Conservation (phyloP, 1,140 invertebrate genomes). For the Aphelenchoides avenae region DNA sequence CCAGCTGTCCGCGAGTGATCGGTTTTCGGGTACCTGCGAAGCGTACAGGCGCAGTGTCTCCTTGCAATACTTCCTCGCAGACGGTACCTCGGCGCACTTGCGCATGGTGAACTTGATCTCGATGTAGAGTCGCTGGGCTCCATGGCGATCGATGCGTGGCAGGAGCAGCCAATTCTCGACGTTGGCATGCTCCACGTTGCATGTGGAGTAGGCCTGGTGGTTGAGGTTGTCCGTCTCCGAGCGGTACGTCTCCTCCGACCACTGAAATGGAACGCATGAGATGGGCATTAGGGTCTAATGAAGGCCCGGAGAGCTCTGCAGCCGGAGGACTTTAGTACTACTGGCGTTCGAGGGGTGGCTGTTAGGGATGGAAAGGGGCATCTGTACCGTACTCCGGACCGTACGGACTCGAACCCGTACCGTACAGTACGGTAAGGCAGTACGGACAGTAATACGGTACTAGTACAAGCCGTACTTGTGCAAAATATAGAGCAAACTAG, state of each 20-base stretch:
- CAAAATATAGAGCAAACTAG: too few relatives aligned
- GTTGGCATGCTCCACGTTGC: slow-evolving; percentile 85
- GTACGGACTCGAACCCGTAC: too few relatives aligned
- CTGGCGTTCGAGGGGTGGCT: neutral
- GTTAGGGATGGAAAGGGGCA: too few relatives aligned
- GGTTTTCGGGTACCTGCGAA: slow-evolving; percentile 16
- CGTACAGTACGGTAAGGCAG: too few relatives aligned
- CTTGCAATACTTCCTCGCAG: slow-evolving; percentile 54
- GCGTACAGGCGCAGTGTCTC: slow-evolving; percentile 41
- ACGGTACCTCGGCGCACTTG: slow-evolving; percentile 68
- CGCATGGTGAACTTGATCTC: slow-evolving; percentile 93
- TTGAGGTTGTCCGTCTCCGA: slow-evolving; percentile 91
- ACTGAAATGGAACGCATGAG: slow-evolving; percentile 68
- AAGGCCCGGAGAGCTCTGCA: neutral
- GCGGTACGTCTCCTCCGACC: slow-evolving; percentile 93
- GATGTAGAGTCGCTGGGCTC: slow-evolving; percentile 90
- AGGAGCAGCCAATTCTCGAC: slow-evolving; percentile 99
- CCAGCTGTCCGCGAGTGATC: slow-evolving; percentile 61
- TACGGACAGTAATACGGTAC: too few relatives aligned
- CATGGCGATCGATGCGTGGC: slow-evolving; percentile 83
- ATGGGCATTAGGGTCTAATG: slow-evolving; percentile 10
- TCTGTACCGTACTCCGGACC: too few relatives aligned
- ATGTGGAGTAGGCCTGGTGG: slow-evolving; percentile 93
- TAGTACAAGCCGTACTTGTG: too few relatives aligned
- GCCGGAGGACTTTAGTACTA: neutral